Percentiles rank a stretch among this genome's conserved stretches.
These are phyloP conservation scores for Coelinius sp. DNA, from an alignment of 2,888 invertebrate genomes.

Conservation along the genomic window DNA sequence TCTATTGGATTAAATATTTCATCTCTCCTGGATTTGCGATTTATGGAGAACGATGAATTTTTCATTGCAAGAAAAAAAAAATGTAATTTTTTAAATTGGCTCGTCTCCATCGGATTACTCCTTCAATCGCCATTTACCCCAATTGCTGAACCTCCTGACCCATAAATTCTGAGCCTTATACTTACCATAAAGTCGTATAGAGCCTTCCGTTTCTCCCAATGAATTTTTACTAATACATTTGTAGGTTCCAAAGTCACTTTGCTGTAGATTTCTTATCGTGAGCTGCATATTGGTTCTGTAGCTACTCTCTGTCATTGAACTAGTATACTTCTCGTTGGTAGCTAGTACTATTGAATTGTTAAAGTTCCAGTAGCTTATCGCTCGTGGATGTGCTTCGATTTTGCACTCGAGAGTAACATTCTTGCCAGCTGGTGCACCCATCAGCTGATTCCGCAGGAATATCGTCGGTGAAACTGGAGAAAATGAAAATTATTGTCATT, in stretches of 20 bases:
- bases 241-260: conserved; percentile 91
- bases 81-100: neutral
- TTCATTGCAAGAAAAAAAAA: neutral
- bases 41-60: neutral
- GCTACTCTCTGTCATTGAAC: conserved; percentile 87
- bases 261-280: conserved; percentile 86
- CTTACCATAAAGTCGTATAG: conserved; percentile 91
- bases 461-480: conserved; percentile 91
- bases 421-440: conserved; percentile 90
- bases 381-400: conserved; percentile 92
- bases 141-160: neutral
- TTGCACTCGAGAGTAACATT: conserved; percentile 94
- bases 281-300: conserved; percentile 92
- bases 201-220: conserved; percentile 93
- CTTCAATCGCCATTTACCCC: neutral
- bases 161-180: conserved; percentile 44
- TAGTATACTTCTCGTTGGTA: conserved; percentile 89
- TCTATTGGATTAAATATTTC: neutral
- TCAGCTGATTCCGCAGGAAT: conserved; percentile 94
- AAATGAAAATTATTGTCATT: conserved; percentile 27
- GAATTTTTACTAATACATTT: conserved; percentile 95
- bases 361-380: conserved; percentile 94
- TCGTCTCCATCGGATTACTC: neutral
- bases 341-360: conserved; percentile 88
- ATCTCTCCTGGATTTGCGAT: too few species aligned